Percentiles rank a stretch among this genome's conserved stretches.
Evolutionary conservation across 2,888 invertebrate species (phyloP).

Genomic region (Platycnemis pennipes): DNA sequence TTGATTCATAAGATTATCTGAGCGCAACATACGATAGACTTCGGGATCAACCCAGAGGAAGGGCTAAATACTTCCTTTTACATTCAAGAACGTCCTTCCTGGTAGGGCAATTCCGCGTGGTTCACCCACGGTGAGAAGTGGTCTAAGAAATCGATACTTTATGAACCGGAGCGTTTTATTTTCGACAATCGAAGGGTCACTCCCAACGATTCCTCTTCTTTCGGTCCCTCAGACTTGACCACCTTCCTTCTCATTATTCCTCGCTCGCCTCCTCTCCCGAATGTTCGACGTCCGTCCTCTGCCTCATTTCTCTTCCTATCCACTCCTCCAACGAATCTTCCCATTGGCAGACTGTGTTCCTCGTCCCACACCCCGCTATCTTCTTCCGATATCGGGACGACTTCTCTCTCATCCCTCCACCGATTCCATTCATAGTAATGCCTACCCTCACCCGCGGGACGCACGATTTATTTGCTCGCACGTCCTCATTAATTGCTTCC

Average conservation of each 20-base stretch:
- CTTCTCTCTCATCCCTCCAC: background rate
- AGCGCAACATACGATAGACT: too few species aligned
- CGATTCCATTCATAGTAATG: conserved; percentile 38
- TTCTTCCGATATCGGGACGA: background rate
- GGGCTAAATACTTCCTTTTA: background rate
- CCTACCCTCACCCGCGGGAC: conserved; percentile 12
- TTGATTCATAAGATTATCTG: too few species aligned
- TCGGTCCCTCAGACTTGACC: background rate
- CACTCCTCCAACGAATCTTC: background rate
- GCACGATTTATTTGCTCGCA: conserved; percentile 7
- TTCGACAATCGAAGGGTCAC: background rate
- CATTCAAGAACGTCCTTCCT: background rate
- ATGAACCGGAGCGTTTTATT: background rate
- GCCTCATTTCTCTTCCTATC: background rate
- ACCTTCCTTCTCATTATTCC: too few species aligned
- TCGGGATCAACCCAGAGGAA: too few species aligned
- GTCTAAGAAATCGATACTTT: background rate
- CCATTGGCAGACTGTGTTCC: background rate
- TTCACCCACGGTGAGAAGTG: background rate
- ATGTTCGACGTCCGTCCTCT: background rate
- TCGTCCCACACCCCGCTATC: background rate
- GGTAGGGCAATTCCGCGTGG: background rate
- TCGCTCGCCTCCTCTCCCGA: background rate
- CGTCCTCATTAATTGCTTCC: conserved; percentile 47
- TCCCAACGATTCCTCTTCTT: background rate